Base-by-base conservation (phyloP, 2,113 vertebrate genomes). In the Zootoca vivipara region DNA sequence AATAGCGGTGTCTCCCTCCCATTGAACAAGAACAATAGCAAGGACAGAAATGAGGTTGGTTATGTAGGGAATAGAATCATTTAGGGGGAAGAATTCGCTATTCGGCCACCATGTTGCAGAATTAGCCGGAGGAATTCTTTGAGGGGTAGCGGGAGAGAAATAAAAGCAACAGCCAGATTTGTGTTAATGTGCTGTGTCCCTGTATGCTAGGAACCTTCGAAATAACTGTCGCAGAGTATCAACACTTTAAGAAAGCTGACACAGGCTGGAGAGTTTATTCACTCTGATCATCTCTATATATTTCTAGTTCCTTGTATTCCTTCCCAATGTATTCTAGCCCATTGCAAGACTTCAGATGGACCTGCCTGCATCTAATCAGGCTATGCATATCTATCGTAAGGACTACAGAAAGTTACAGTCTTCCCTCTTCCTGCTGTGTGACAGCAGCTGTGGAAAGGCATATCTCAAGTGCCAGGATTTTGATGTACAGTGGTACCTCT, bases 21-120 rank as follows among this genome's bases (percentile, higher is more conserved):
- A 12, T 26, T 87, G 81, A 87, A 85, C 85, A 87, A 74, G 77
- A 90, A 85, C 74, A 87, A 79, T 52, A 80, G 85, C 42, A 35
- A 78, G 85, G 72, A 85, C 38, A 83, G 84, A 83, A 70, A 78
- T 58, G 28, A 89, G 75, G 74, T 35, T 52, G 65, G 42, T 87
- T 80, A 67, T 79, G 82, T 81, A 69, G 81, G 85, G 56, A 87
- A 87, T 38, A 46, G 56, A 87, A 80, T 84, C 40, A 65, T 79
- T 90, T 64, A 64, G 40, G 82, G 67, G 85, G 30, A 79, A 85
- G 30, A 85, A 84, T 83, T 28, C 74, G 78, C n/a, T 52, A 40
- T 81, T 74, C 74, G 85, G 82, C 84, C 56, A 85, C 75, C 56
- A 80, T 42, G 82, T 75, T 85, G 79, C 78, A n/a, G 38, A 87